These are phyloP conservation scores for Muntiacus reevesi DNA, from an alignment of 2,113 vertebrate genomes.

Conservation along the genomic window DNA sequence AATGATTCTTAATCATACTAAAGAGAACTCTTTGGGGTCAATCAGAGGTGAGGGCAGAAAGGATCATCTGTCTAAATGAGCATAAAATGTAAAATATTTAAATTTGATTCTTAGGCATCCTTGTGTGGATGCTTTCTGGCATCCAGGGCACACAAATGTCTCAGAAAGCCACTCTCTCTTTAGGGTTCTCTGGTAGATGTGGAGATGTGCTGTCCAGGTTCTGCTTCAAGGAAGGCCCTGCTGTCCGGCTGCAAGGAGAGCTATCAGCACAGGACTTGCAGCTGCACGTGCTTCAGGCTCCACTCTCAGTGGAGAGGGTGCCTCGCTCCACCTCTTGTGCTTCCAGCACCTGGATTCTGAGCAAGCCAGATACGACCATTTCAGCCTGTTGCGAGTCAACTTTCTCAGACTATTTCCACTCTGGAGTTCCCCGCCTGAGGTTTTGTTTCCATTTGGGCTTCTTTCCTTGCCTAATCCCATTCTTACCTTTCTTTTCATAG, in stretches of 20 bases:
- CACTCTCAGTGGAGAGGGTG: neutral
- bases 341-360: neutral
- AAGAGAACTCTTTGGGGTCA: neutral
- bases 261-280: neutral
- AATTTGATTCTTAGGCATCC: neutral
- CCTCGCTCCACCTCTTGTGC: neutral
- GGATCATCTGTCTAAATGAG: neutral
- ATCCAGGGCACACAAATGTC: neutral
- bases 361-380: neutral
- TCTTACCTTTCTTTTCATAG: neutral
- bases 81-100: neutral
- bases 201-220: neutral
- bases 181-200: neutral
- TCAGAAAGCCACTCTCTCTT: neutral
- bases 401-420: neutral
- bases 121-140: neutral
- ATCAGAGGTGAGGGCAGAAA: neutral
- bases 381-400: neutral
- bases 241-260: no score
- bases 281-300: neutral
- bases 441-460: neutral
- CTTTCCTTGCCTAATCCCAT: neutral
- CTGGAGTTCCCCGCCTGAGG: neutral
- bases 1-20: neutral
- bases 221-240: neutral